A percentile compares a stretch with the other conserved stretches of the same genome.
phyloP scores from a whole-genome alignment of 2,888 invertebrate species.

The Sarcophaga variegata region DNA sequence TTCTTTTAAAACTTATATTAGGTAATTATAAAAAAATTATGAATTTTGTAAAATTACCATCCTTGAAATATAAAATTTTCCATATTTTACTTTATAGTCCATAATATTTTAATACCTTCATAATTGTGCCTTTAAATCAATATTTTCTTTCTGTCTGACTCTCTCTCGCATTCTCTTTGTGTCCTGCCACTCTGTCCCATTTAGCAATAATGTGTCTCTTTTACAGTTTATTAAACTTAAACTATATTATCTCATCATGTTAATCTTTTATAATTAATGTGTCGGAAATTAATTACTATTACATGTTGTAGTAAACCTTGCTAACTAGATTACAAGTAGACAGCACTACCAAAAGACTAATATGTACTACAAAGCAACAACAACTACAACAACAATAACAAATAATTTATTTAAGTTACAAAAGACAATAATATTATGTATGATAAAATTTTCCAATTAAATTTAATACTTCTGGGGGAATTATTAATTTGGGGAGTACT shows the following conservation, averaged over 20 bases:
- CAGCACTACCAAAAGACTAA: constrained; percentile 6
- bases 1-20: neutral
- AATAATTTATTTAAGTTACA: constrained; percentile 5
- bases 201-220: neutral
- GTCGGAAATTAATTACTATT: constrained; percentile 66
- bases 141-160: neutral
- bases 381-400: neutral
- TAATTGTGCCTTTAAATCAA: neutral
- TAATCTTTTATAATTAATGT: constrained; percentile 67
- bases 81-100: constrained; percentile 13
- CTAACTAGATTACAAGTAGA: constrained; percentile 35
- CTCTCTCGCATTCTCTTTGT: neutral
- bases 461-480: constrained; percentile 28
- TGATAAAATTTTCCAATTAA: constrained; percentile 61
- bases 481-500: constrained; percentile 13
- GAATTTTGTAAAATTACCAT: constrained; percentile 8
- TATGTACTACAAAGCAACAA: neutral
- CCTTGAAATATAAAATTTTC: too few species aligned
- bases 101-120: constrained; percentile 25
- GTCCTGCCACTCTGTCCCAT: neutral
- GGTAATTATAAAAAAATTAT: neutral
- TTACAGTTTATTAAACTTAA: constrained; percentile 26
- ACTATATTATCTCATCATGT: constrained; percentile 57
- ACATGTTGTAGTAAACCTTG: constrained; percentile 49
- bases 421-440: constrained; percentile 27